These are phyloP conservation scores for Bolinopsis microptera DNA, from an alignment of 37 sponge, comb jelly and placozoan genomes.

Conservation along the genomic window DNA sequence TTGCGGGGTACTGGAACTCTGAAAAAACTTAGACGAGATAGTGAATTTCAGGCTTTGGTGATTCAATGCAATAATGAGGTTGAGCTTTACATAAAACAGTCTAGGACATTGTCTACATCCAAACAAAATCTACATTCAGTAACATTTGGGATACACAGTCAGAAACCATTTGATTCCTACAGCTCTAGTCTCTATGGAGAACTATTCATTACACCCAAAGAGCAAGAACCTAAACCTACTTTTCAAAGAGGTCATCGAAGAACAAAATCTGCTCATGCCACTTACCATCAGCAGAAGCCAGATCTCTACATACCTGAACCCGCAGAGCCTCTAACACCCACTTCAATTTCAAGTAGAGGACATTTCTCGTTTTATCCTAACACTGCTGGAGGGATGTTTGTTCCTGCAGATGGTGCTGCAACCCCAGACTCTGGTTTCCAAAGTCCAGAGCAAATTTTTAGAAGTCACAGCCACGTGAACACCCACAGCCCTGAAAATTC, in stretches of 20 bases:
- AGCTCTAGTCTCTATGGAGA: not conserved
- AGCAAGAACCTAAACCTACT: not conserved
- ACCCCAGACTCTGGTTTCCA: conserved; percentile 37
- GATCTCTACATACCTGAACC: not conserved
- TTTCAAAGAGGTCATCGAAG: conserved; percentile 4
- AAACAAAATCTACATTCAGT: not conserved
- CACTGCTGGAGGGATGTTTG: not conserved
- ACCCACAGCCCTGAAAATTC: not conserved
- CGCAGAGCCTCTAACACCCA: not conserved
- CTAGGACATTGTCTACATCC: not conserved
- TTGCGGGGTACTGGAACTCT: conserved; percentile 1
- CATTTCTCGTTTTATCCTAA: not conserved
- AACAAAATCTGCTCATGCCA: not conserved
- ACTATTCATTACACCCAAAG: not conserved
- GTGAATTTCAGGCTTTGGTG: not conserved
- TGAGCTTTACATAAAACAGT: not conserved
- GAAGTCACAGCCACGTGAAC: not conserved
- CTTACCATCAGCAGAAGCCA: not conserved
- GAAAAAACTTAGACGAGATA: not conserved
- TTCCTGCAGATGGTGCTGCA: not conserved
- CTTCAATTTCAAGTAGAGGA: not conserved
- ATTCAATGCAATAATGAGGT: not conserved
- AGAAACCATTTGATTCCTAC: not conserved
- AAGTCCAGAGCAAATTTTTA: conserved; percentile 6
- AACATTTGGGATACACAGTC: not conserved